These are phyloP conservation scores for Coelinius sp. DNA, from an alignment of 2,888 invertebrate species.

Conservation along the genomic window DNA sequence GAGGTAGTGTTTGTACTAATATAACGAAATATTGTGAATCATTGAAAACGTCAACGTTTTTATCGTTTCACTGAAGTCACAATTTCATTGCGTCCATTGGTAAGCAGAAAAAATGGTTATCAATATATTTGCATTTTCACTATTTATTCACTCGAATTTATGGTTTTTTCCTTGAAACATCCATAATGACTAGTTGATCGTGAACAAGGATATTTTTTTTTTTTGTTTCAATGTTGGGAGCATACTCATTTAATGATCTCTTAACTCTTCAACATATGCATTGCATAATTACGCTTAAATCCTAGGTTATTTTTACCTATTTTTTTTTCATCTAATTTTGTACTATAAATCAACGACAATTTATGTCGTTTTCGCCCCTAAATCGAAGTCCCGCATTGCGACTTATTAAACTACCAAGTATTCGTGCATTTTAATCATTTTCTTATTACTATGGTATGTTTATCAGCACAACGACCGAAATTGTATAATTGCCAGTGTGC, in stretches of 20 bases:
- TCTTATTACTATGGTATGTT: conserved; percentile 47
- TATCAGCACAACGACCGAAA: conserved; percentile 59
- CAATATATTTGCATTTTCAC: conserved; percentile 23
- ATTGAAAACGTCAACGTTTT: conserved; percentile 35
- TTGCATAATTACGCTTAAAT: conserved; percentile 54
- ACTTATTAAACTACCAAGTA: conserved; percentile 47
- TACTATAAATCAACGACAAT: conserved; percentile 66
- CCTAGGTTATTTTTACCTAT: conserved; percentile 56
- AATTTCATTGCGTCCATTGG: conserved; percentile 42
- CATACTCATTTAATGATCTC: conserved; percentile 11
- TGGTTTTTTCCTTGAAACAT: conserved; percentile 18
- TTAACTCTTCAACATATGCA: conserved; percentile 18
- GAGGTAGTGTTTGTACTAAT: conserved; percentile 70
- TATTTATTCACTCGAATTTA: conserved; percentile 14
- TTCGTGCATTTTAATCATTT: conserved; percentile 45
- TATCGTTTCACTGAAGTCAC: conserved; percentile 36
- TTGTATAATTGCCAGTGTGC: conserved; percentile 55
- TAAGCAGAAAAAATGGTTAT: conserved; percentile 5
- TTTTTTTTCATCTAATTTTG: conserved; percentile 57
- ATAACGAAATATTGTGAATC: conserved; percentile 61
- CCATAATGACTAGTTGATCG: conserved; percentile 34
- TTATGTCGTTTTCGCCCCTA: conserved; percentile 52
- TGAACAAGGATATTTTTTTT: conserved; percentile 52
- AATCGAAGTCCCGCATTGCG: conserved; percentile 61
- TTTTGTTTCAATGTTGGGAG: conserved; percentile 23